A percentile compares a stretch with the other conserved stretches of the same genome.
phyloP scores from a whole-genome alignment of 1,140 invertebrate genomes.

The Nebria ingens region DNA sequence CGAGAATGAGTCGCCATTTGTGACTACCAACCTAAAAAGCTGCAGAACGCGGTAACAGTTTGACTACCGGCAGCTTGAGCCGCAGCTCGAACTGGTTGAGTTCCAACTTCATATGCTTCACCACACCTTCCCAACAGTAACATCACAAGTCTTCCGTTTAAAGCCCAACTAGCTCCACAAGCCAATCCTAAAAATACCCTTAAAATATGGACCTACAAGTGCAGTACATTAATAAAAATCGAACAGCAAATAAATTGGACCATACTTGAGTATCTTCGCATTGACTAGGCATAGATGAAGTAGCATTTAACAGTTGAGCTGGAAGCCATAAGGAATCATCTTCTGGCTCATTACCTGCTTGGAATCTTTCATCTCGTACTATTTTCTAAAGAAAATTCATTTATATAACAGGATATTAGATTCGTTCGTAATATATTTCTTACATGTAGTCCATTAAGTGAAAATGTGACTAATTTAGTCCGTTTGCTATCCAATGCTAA shows the following conservation, averaged over 20 bases:
- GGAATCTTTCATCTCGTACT: conserved; percentile 80
- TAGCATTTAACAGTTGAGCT: conserved; percentile 74
- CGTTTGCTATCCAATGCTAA: conserved; percentile 77
- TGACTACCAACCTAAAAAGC: conserved; percentile 52
- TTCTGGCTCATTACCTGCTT: conserved; percentile 81
- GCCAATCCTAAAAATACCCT: conserved; percentile 72
- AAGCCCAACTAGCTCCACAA: conserved; percentile 66
- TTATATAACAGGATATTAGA: not conserved
- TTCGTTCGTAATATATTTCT: conserved; percentile 22
- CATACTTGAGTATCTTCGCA: conserved; percentile 61
- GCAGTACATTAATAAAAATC: not conserved
- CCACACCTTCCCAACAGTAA: conserved; percentile 63
- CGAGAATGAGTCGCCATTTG: not conserved
- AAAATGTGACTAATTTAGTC: conserved; percentile 69
- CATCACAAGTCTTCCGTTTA: conserved; percentile 72
- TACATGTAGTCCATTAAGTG: conserved; percentile 77
- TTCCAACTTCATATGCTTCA: conserved; percentile 61
- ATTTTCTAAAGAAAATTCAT: conserved; percentile 61
- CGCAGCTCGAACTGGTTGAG: conserved; percentile 66
- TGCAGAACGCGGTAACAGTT: conserved; percentile 68
- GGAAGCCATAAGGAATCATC: conserved; percentile 85
- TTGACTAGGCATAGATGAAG: conserved; percentile 62
- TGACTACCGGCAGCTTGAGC: conserved; percentile 74
- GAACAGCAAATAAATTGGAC: no score
- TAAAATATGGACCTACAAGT: conserved; percentile 40